Evolutionary conservation across 2,113 vertebrate genomes (phyloP).

Genomic region (Ciconia maguari): DNA sequence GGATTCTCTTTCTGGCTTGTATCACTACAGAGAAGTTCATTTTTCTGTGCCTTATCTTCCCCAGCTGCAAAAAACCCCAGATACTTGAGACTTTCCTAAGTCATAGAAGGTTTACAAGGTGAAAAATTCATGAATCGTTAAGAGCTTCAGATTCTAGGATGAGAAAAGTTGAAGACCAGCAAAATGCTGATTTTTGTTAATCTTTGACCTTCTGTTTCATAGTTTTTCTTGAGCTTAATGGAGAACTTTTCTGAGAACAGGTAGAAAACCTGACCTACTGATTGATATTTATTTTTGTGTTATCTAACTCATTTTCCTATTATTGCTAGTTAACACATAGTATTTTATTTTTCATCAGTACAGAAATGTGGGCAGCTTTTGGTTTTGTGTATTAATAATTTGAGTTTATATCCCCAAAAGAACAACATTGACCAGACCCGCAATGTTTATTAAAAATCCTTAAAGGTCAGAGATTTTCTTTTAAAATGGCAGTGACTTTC

Average conservation of each 20-base stretch:
- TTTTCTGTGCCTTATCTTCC: background rate
- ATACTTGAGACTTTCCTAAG: background rate
- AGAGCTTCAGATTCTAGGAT: background rate
- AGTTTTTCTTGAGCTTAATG: background rate
- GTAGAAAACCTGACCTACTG: background rate
- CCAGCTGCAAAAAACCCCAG: background rate
- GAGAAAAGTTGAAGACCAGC: background rate
- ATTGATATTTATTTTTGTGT: background rate
- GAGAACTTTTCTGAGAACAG: background rate
- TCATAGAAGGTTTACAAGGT: background rate
- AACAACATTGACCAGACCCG: background rate
- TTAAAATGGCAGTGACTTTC: background rate
- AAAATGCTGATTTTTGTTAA: background rate
- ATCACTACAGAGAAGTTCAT: background rate
- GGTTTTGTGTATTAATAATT: background rate
- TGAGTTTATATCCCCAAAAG: background rate
- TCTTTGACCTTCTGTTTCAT: background rate
- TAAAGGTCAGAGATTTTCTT: slow-evolving; percentile 26
- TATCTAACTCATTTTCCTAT: background rate
- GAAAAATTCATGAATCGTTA: background rate
- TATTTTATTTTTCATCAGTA: background rate
- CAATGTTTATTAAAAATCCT: background rate
- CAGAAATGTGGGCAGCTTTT: background rate
- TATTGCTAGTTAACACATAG: background rate
- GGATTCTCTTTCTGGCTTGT: background rate